These are phyloP conservation scores for Acleris sparsana DNA, from an alignment of 2,888 invertebrate species.

Conservation along the genomic window DNA sequence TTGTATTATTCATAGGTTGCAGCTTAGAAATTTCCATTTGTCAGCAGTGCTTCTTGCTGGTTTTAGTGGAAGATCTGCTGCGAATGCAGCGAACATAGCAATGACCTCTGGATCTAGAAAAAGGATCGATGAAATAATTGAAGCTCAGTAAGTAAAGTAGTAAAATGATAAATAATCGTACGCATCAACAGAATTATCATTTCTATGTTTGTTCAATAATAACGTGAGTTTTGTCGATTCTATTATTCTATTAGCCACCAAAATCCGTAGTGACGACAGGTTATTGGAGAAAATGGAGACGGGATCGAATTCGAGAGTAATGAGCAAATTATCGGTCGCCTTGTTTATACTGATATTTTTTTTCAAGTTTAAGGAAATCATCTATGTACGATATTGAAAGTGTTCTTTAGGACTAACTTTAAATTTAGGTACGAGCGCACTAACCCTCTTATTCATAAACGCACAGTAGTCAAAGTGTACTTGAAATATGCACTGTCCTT, in stretches of 20 bases:
- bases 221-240: too few species aligned
- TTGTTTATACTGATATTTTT: conserved; percentile 46
- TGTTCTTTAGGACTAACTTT: too few species aligned
- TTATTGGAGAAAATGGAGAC: conserved; percentile 18
- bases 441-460: too few species aligned
- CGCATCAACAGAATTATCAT: too few species aligned
- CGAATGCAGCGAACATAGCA: conserved; percentile 19
- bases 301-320: conserved; percentile 41
- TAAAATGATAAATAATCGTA: not conserved
- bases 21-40: conserved; percentile 43
- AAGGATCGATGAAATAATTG: not conserved
- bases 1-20: conserved; percentile 45
- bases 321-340: conserved; percentile 42
- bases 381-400: not conserved
- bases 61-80: conserved; percentile 30
- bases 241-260: too few species aligned
- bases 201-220: too few species aligned
- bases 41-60: conserved; percentile 45
- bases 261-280: conserved; percentile 34
- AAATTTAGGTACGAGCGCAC: too few species aligned
- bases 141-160: not conserved
- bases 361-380: too few species aligned
- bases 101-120: conserved; percentile 48
- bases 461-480: too few species aligned
- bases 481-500: not conserved